Evolutionary conservation across 2,888 invertebrate species (phyloP), one percentile per base, ranked within the genome.

Genomic region (Zygaena filipendulae): DNA sequence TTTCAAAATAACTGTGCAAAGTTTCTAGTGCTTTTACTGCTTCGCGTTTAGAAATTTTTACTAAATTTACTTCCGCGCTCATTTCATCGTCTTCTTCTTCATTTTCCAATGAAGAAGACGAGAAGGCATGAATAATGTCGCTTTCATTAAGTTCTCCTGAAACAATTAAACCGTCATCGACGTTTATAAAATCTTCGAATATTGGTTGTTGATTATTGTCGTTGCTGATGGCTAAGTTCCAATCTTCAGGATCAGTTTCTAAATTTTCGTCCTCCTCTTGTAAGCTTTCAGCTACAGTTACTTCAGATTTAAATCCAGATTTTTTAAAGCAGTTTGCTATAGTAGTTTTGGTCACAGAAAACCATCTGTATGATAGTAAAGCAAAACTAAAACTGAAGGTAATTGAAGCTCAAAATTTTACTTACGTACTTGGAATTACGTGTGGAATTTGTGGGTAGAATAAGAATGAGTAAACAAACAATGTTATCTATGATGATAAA

Each of bases 21-120:
- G 27, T 33, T 30, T 30, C 30, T 33, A 33, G 27, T 33, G 33
- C 28, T 30, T 31, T 34, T 34, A 27, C 25, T 30, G 30, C 30
- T 34, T 18, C 28, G 25, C 28, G 25, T 32, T 32, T 28, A 25
- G 25, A 29, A 30, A 21, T 32, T 32, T 32, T 37, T 28, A 32
- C 33, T 25, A 32, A 38, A 34, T 34, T 32, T 32, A 32, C 30
- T 28, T 32, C 34, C 28, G 30, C 25, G 32, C 29, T 22, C 29
- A 30, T 30, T 31, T 31, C 33, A 23, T 31, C 29, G 25, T 33
- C 30, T 16, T 35, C 26, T 29, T 33, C 28, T 25, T 32, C 28
- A 28, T n/a, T n/a, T n/a, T n/a, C n/a, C n/a, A n/a, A n/a, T n/a
- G n/a, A 19, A 29, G n/a, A n/a, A n/a, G n/a, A n/a, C n/a, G n/a